Conservation (phyloP, 2,797 vertebrate species). For the Tympanoctomys barrerae region DNA sequence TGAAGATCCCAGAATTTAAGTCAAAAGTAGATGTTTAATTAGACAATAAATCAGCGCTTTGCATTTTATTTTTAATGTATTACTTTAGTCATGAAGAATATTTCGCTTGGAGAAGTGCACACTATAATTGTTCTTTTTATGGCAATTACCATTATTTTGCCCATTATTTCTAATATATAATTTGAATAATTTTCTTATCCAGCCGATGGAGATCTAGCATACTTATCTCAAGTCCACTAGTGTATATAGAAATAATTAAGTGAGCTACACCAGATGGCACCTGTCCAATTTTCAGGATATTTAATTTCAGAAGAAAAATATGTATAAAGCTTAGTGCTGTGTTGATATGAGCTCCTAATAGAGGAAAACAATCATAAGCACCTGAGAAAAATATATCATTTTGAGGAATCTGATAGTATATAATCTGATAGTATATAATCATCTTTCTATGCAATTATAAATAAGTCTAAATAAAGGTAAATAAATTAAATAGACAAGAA, state of each 20-base stretch:
- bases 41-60: constrained; percentile 73
- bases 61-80: constrained; percentile 72
- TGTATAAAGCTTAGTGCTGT: background rate
- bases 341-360: background rate
- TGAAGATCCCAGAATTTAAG: constrained; percentile 66
- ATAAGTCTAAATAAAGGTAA: background rate
- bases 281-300: background rate
- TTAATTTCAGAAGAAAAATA: background rate
- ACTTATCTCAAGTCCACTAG: constrained; percentile 42
- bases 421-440: background rate
- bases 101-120: constrained; percentile 49
- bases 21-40: constrained; percentile 74
- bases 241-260: constrained; percentile 53
- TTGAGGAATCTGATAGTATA: no score
- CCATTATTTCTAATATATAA: constrained; percentile 12
- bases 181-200: constrained; percentile 58
- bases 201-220: background rate
- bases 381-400: background rate
- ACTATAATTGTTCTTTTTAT: constrained; percentile 65
- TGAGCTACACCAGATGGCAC: background rate
- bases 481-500: background rate
- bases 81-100: constrained; percentile 73
- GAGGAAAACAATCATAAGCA: background rate
- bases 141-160: constrained; percentile 5
- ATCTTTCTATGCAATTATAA: background rate